Percentiles rank a stretch among this genome's conserved stretches.
Evolutionary conservation across 1,140 invertebrate genomes (phyloP).

Genomic region (Psix sp.): DNA sequence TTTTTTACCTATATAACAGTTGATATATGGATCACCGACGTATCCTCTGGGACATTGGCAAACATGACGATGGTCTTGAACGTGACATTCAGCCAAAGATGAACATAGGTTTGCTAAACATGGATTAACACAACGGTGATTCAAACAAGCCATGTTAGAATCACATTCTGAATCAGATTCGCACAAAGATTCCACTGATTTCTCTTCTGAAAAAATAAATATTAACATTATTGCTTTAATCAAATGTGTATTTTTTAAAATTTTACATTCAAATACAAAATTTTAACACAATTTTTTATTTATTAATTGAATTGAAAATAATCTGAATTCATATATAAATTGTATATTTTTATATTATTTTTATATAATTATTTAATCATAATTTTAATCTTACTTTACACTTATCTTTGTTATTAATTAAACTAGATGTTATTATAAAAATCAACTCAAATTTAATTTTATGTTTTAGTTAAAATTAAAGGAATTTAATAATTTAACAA

Average conservation of each 20-base stretch:
- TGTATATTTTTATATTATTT: too few relatives aligned
- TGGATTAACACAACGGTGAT: constrained; percentile 85
- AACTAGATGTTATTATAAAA: too few relatives aligned
- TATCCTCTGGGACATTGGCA: constrained; percentile 87
- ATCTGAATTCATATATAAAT: constrained; percentile 19
- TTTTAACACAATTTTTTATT: too few relatives aligned
- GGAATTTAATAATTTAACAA: too few relatives aligned
- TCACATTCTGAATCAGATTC: constrained; percentile 83
- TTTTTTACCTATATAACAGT: constrained; percentile 83
- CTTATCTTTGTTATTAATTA: too few relatives aligned
- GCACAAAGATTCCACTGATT: constrained; percentile 81
- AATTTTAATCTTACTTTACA: too few relatives aligned
- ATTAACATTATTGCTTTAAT: background rate
- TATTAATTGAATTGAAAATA: too few relatives aligned
- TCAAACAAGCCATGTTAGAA: constrained; percentile 83
- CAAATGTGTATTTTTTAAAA: too few relatives aligned
- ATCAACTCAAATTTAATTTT: too few relatives aligned
- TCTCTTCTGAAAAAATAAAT: constrained; percentile 60
- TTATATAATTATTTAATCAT: too few relatives aligned
- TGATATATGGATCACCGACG: constrained; percentile 87
- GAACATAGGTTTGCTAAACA: constrained; percentile 88
- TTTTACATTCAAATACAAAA: too few relatives aligned
- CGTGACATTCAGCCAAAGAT: constrained; percentile 85
- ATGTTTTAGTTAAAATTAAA: too few relatives aligned
- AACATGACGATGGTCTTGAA: constrained; percentile 84